These are phyloP conservation scores for Hippopotamus amphibius DNA, from an alignment of 2,113 vertebrate genomes.

Conservation along the genomic window DNA sequence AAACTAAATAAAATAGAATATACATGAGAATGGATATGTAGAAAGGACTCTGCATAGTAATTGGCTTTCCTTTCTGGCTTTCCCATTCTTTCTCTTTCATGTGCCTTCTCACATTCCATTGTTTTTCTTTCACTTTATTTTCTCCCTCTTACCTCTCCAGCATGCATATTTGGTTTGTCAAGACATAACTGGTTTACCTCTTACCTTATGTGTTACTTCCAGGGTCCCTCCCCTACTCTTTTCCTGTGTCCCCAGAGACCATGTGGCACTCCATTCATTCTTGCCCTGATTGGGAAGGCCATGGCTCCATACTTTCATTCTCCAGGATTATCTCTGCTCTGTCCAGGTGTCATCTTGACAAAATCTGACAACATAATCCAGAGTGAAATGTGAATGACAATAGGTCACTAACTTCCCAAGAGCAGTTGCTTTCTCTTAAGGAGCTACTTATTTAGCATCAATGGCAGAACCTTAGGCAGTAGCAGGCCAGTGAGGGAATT, in stretches of 20 bases:
- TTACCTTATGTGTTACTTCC: background rate
- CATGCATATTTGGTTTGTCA: background rate
- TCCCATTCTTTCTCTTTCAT: background rate
- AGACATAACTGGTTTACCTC: background rate
- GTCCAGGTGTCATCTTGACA: background rate
- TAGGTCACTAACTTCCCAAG: background rate
- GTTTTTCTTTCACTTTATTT: background rate
- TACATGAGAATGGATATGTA: background rate
- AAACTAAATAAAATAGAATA: background rate
- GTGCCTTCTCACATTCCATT: background rate
- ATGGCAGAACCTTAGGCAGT: background rate
- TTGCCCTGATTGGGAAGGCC: background rate
- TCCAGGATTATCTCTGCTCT: background rate
- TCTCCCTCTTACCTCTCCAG: background rate
- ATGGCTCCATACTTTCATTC: background rate
- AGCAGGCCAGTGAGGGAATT: background rate
- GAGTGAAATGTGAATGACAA: background rate
- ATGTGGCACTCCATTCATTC: background rate
- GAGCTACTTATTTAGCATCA: background rate
- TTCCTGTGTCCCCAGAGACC: background rate
- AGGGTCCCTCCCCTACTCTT: fast-evolving
- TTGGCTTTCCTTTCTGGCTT: background rate
- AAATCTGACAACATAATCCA: background rate
- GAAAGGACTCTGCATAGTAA: background rate
- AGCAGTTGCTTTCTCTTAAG: background rate